Conservation (phyloP, 1,140 invertebrate species). For the Aphis gossypii region DNA sequence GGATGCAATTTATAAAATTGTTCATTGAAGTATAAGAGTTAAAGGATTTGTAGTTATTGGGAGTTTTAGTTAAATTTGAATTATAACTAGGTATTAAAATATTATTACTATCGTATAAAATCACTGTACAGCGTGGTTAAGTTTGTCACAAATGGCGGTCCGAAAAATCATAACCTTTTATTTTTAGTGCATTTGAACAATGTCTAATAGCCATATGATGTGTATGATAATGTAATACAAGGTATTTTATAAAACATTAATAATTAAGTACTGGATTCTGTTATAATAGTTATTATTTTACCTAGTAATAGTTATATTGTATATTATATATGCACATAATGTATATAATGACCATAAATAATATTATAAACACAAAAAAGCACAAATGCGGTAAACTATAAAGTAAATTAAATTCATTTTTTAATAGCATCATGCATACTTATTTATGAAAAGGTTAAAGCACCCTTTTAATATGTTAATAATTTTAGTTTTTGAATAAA, state of each 20-base stretch:
- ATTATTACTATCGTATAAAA: too few relatives aligned
- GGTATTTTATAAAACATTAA: background rate
- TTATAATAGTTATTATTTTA: background rate
- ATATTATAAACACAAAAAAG: slow-evolving; percentile 13
- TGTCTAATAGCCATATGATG: too few relatives aligned
- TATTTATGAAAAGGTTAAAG: background rate
- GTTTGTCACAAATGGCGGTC: too few relatives aligned
- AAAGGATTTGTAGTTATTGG: too few relatives aligned
- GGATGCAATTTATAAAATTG: too few relatives aligned
- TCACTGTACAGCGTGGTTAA: too few relatives aligned
- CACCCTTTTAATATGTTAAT: background rate
- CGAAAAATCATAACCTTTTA: too few relatives aligned
- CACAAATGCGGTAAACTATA: background rate
- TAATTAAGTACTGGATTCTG: background rate
- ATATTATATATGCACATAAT: background rate
- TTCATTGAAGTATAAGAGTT: too few relatives aligned
- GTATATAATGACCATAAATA: background rate
- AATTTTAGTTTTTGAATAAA: slow-evolving; percentile 2
- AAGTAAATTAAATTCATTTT: slow-evolving; percentile 6
- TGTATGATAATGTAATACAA: background rate
- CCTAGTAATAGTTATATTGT: background rate
- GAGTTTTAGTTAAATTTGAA: too few relatives aligned
- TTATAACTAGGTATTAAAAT: too few relatives aligned
- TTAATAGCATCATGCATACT: background rate
- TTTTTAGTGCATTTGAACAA: too few relatives aligned